Evolutionary conservation across 2,888 invertebrate species (phyloP).

Genomic region (Idaea dimidiata): DNA sequence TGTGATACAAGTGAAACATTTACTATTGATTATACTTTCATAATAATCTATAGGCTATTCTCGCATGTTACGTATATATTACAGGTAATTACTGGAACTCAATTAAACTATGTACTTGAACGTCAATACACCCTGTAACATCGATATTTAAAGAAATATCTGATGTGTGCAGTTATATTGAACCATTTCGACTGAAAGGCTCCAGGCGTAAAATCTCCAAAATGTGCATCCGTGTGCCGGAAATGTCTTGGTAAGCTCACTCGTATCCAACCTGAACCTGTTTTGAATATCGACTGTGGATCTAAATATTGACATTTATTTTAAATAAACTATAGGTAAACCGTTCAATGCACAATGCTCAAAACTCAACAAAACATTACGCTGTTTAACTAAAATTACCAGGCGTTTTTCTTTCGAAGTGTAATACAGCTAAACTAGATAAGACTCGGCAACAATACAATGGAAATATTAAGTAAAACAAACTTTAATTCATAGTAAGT

Average conservation of each 20-base stretch:
- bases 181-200: constrained; percentile 56
- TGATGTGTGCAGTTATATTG: constrained; percentile 47
- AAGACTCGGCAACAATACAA: constrained; percentile 22
- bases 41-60: constrained; percentile 14
- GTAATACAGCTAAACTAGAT: constrained; percentile 10
- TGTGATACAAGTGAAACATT: no score
- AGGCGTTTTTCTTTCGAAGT: constrained; percentile 8
- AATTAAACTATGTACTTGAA: background rate
- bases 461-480: constrained; percentile 25
- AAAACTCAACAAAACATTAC: background rate
- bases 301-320: constrained; percentile 33
- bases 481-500: constrained; percentile 31
- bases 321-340: background rate
- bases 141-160: constrained; percentile 55
- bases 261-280: constrained; percentile 55
- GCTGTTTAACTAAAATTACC: constrained; percentile 6
- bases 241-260: constrained; percentile 65
- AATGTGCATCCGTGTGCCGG: constrained; percentile 68
- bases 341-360: background rate
- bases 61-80: background rate
- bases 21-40: no score
- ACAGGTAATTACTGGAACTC: constrained; percentile 5
- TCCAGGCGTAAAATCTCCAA: constrained; percentile 67
- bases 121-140: constrained; percentile 40
- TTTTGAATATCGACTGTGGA: constrained; percentile 54